Percentiles rank a stretch among this genome's conserved stretches.
phyloP scores from a whole-genome alignment of 2,113 vertebrate genomes.

The Ptilonorhynchus violaceus region DNA sequence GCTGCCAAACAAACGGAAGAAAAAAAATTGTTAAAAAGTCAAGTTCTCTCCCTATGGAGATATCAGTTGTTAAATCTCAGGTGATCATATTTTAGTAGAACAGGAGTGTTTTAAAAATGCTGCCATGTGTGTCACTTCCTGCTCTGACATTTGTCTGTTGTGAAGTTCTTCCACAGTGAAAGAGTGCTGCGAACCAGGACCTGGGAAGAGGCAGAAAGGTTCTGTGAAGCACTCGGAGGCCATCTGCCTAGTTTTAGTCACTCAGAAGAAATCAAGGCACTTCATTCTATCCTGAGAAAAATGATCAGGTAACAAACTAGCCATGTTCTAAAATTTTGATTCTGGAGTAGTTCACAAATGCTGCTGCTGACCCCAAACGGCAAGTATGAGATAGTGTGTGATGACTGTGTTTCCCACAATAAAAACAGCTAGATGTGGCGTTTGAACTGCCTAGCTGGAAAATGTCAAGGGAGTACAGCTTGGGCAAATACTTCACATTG shows the following conservation, averaged over 20 bases:
- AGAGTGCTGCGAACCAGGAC: conserved; percentile 86
- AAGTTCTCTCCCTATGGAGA: background rate
- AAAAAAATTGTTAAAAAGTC: background rate
- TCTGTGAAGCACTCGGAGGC: conserved; percentile 89
- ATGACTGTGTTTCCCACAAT: background rate
- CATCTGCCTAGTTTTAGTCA: conserved; percentile 86
- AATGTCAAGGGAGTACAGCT: conserved; percentile 2
- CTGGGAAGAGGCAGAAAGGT: conserved; percentile 92
- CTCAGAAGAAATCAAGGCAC: conserved; percentile 73
- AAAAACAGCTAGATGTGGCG: background rate
- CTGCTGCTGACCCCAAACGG: background rate
- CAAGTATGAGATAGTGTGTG: background rate
- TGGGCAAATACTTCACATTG: background rate
- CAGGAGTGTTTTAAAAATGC: background rate
- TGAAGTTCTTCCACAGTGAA: conserved; percentile 89
- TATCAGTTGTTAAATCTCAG: background rate
- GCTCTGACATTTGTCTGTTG: background rate
- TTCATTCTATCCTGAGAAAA: conserved; percentile 78
- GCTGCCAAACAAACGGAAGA: background rate
- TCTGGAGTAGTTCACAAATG: background rate
- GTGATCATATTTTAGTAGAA: background rate
- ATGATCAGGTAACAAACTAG: conserved; percentile 80
- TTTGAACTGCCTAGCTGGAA: conserved; percentile 32
- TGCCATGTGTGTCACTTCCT: background rate
- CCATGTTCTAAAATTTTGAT: background rate